Conservation (phyloP, 1,140 invertebrate species). For the Pseudomyrmex gracilis region DNA sequence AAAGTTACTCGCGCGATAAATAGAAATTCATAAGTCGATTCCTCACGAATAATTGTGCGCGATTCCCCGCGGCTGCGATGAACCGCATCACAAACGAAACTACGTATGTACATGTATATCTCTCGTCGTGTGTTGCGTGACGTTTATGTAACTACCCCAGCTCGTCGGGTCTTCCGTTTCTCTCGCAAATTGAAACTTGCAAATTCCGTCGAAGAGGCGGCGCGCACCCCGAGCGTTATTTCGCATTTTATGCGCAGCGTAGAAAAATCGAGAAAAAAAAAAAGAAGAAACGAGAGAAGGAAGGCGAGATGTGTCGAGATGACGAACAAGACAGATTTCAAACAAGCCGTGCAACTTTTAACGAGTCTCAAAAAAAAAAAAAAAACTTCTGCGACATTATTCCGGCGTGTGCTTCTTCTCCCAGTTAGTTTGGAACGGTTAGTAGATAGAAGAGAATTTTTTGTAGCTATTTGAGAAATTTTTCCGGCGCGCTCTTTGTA, state of each 20-base stretch:
- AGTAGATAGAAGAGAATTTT: not conserved
- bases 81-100: not conserved
- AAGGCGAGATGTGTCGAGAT: not conserved
- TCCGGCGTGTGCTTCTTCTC: not conserved
- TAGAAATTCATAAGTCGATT: constrained; percentile 36
- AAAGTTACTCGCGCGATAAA: constrained; percentile 23
- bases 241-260: constrained; percentile 40
- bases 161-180: constrained; percentile 3
- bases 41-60: constrained; percentile 30
- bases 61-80: not conserved
- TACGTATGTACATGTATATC: not conserved
- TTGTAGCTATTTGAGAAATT: not conserved
- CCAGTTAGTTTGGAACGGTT: not conserved
- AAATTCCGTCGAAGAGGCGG: not conserved
- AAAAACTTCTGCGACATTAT: not conserved
- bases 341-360: constrained; percentile 55
- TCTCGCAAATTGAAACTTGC: constrained; percentile 49
- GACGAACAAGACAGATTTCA: constrained; percentile 5
- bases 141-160: not conserved
- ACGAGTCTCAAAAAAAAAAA: constrained; percentile 40
- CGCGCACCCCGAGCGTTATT: constrained; percentile 34
- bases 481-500: not conserved
- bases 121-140: constrained; percentile 31
- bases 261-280: constrained; percentile 1
- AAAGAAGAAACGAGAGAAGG: not conserved